These are phyloP conservation scores for Acronicta leporina DNA, from an alignment of 2,888 invertebrate species.

Conservation along the genomic window DNA sequence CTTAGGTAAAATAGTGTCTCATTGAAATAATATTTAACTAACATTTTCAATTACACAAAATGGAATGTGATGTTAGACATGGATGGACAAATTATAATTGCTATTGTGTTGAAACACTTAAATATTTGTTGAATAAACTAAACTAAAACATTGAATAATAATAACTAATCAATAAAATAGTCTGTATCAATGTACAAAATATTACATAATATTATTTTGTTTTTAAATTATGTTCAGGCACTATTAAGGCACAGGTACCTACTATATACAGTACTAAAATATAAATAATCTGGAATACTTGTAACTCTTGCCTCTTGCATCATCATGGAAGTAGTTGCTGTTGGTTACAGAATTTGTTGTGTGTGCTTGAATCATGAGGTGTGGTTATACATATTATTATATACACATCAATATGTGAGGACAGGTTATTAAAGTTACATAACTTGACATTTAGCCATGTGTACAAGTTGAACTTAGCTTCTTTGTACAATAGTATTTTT, in stretches of 20 bases:
- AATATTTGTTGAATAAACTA: neutral
- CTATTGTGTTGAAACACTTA: too few relatives aligned
- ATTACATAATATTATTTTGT: constrained; percentile 4
- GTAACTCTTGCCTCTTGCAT: neutral
- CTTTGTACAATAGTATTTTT: constrained; percentile 6
- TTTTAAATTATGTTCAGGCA: constrained; percentile 11
- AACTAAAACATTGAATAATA: neutral
- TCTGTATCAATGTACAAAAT: constrained; percentile 15
- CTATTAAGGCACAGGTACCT: neutral
- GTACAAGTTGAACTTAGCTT: neutral
- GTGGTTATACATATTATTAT: too few relatives aligned
- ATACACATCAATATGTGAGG: too few relatives aligned
- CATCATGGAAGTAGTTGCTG: too few relatives aligned
- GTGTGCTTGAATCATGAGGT: too few relatives aligned
- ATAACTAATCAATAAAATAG: too few relatives aligned
- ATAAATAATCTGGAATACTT: neutral
- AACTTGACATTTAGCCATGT: too few relatives aligned
- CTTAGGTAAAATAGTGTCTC: constrained; percentile 11
- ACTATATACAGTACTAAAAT: too few relatives aligned
- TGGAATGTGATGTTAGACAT: constrained; percentile 25
- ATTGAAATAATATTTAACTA: neutral
- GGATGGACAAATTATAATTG: constrained; percentile 22
- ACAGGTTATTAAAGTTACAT: too few relatives aligned
- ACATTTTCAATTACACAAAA: constrained; percentile 4
- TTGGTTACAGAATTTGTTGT: neutral